Base-by-base conservation (phyloP, 2,797 vertebrate genomes). In the Sandelia bainsii region DNA sequence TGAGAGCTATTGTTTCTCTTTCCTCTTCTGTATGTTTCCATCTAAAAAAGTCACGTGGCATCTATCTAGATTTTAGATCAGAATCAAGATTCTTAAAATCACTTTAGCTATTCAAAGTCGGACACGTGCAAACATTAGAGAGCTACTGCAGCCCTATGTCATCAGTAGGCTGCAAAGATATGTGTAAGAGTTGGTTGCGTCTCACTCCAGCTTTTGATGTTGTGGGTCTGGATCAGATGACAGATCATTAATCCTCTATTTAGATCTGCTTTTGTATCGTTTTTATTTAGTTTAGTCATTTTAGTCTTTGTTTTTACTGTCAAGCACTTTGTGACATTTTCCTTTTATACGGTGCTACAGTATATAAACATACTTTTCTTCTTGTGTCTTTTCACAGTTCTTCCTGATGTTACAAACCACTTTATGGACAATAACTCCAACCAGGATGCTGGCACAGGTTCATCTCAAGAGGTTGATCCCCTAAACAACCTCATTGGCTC, bases 341-440 rank as follows among this genome's bases (percentile, higher is more conserved):
- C 19, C 32, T 34, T 32, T 58, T 20, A 1, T 32, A 27, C 29
- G 14, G 3, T 64, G 29, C 40, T 42, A 40, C 39, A 40, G 0
- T 37, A 4, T 20, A 37, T 69, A 48, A 74, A 75, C 14, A 22
- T 19, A 61, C 3, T 22, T 37, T 4, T 23, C 0, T 45, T 59
- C 46, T 46, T 13, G 83, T 67, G 58, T 27, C 23, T 62, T 60
- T 54, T 25, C 32, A 19, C 91, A 94, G 80, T 79, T 94, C 72
- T 82, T 45, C 60, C 79, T 44, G 73, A 78, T 84, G 80, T 91
- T 87, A 69, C 90, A 84, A 87, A 85, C 75, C 62, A 71, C 23
- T 77, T 83, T 74, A 63, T 89, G 76, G 87, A 93, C 54, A 77
- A 87, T 37, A 89, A 87, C 83, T 92, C 85, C 66, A 91, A 89